phyloP scores from a whole-genome alignment of 2,113 vertebrate species.

The Neofelis nebulosa region DNA sequence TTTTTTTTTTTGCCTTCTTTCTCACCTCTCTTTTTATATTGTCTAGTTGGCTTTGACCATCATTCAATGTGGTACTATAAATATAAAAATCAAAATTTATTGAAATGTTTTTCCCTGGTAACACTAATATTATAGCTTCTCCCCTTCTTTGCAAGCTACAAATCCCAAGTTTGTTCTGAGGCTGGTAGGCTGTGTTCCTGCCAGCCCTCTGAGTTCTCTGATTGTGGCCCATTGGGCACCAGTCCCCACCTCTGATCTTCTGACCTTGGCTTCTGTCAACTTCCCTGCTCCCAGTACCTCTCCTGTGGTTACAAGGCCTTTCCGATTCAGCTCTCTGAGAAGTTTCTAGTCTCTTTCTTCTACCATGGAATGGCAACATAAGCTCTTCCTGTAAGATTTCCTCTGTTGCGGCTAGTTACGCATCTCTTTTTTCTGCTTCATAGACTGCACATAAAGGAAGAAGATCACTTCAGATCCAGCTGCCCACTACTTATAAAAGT shows the following conservation, averaged over 20 bases:
- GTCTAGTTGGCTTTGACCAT: background rate
- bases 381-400: background rate
- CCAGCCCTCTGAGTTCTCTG: background rate
- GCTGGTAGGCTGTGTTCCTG: background rate
- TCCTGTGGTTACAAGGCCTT: background rate
- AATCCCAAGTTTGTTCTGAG: background rate
- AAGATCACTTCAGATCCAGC: slow-evolving; percentile 7
- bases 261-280: background rate
- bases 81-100: background rate
- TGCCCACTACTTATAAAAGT: background rate
- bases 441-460: background rate
- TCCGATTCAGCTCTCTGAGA: background rate
- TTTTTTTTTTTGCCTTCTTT: background rate
- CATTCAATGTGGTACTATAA: background rate
- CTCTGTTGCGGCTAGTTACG: background rate
- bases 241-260: background rate
- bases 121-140: background rate
- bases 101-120: background rate
- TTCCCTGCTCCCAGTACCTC: background rate
- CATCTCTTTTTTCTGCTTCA: background rate
- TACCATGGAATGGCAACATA: background rate
- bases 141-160: background rate
- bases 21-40: background rate
- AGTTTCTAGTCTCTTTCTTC: background rate
- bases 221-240: background rate